Evolutionary conservation across 2,888 invertebrate genomes (phyloP).

Genomic region (Penaeus monodon): DNA sequence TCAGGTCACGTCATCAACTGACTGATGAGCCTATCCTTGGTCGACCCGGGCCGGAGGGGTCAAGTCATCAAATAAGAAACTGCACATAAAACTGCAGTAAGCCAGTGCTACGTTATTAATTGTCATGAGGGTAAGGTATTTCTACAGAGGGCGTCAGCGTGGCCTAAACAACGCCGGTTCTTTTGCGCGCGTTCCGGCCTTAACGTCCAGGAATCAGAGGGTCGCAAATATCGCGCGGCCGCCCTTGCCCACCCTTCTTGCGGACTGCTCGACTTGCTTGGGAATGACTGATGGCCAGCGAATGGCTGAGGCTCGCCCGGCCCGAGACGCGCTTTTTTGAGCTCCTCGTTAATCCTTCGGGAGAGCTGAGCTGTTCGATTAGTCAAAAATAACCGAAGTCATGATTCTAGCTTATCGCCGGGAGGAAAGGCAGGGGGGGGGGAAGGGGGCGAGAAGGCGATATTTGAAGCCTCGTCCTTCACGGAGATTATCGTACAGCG

Average conservation of each 20-base stretch:
- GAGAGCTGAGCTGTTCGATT: neutral
- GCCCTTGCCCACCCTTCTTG: constrained; percentile 28
- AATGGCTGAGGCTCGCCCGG: constrained; percentile 35
- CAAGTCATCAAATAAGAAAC: constrained; percentile 32
- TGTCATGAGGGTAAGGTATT: constrained; percentile 56
- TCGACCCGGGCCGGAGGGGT: constrained; percentile 26
- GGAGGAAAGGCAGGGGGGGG: neutral
- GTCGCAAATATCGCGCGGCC: constrained; percentile 36
- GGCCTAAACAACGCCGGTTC: constrained; percentile 23
- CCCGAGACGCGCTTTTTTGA: constrained; percentile 17
- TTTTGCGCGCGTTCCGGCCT: constrained; percentile 31
- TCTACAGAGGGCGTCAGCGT: constrained; percentile 25
- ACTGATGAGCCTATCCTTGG: constrained; percentile 44
- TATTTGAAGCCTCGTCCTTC: neutral
- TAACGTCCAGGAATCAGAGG: constrained; percentile 34
- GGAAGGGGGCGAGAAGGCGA: neutral
- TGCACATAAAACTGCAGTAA: constrained; percentile 56
- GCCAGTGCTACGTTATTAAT: constrained; percentile 50
- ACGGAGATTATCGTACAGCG: constrained; percentile 39
- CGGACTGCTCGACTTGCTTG: constrained; percentile 33
- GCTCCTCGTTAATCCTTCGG: constrained; percentile 7
- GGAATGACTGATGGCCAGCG: constrained; percentile 48
- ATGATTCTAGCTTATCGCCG: neutral
- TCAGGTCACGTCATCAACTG: constrained; percentile 50
- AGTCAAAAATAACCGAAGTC: constrained; percentile 13